Evolutionary conservation across 1,140 invertebrate species (phyloP), one percentile per base, ranked within the genome.

Genomic region (Alviniconcha marisindica): DNA sequence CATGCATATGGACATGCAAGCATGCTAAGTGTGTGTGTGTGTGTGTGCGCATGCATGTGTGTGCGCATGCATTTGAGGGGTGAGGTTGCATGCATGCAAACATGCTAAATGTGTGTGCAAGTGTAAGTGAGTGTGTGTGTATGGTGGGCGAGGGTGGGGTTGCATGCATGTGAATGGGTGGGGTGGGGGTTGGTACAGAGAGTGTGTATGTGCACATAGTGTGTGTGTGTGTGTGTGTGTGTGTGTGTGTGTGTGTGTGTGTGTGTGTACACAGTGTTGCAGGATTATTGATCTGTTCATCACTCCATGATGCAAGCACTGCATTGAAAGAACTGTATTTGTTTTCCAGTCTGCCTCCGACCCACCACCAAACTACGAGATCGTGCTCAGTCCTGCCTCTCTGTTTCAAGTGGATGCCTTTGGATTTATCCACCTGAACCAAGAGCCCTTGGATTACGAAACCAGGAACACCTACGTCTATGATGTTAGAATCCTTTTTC

Each of bases 371-470:
- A 76, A 51, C 33, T 90, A 84, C 63, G 82, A 76, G 31, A 82
- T 81, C 66, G 73, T 80, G 1, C 66, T 85, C 15, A 60, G n/a
- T 24, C 83, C 84, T 51, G 85, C 82, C 28, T 28, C 40, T 21
- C 56, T 56, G 4, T 90, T 91, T 56, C 15, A 44, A 28, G 84
- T 91, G 14, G 85, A 69, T 31, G 15, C 21, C 10, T 84, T 89
- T 60, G 88, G 88, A 36, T 86, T 83, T 74, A 80, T 91, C 31
- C 40, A 51, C 31, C 74, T 89, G 10, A 81, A 44, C 33, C 71
- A 18, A 10, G 69, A 51, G 18, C 42, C 33, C 15, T 78, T 90
- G 10, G 85, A 90, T 60, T 91, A 86, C 73, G 90, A 91, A 83
- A 79, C 76, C 2, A 76, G 31, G 21, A 36, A 73, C 31, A 15